Percentiles rank a stretch among this genome's conserved stretches.
phyloP scores from a whole-genome alignment of 53 echinoderm and acorn worm genomes.

The Glandiceps talaboti region DNA sequence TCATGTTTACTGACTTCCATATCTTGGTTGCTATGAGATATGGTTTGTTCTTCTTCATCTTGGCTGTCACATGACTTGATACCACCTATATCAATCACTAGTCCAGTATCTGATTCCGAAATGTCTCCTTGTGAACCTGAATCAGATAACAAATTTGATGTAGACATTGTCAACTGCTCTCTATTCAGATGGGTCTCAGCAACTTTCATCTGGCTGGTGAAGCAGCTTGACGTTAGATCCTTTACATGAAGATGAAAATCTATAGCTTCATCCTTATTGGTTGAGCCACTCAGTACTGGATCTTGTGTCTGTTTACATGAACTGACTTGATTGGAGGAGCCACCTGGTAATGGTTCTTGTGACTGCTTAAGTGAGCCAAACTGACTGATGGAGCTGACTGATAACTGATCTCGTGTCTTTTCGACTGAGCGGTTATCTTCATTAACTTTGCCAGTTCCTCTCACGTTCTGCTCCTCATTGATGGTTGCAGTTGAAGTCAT shows the following conservation, averaged over 20 bases:
- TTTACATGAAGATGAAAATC: no score
- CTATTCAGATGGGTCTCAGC: neutral
- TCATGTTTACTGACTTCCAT: neutral
- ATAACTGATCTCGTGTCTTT: neutral
- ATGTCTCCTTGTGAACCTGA: neutral
- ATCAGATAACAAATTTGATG: neutral
- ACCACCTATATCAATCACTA: neutral
- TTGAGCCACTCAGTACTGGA: neutral
- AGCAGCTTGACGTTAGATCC: neutral
- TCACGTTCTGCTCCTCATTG: neutral
- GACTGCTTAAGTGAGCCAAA: neutral
- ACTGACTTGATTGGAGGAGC: neutral
- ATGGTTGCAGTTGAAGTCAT: neutral
- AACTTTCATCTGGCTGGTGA: neutral
- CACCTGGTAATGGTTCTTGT: neutral
- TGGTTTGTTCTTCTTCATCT: neutral
- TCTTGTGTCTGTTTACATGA: neutral
- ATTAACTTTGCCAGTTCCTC: neutral
- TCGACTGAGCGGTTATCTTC: neutral
- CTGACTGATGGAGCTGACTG: no score
- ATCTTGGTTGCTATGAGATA: no score
- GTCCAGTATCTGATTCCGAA: neutral
- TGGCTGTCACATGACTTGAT: neutral
- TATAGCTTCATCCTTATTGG: neutral
- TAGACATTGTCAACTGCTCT: neutral